Base-by-base conservation (phyloP, 1,140 invertebrate genomes). In the Leptoteleia sp. region DNA sequence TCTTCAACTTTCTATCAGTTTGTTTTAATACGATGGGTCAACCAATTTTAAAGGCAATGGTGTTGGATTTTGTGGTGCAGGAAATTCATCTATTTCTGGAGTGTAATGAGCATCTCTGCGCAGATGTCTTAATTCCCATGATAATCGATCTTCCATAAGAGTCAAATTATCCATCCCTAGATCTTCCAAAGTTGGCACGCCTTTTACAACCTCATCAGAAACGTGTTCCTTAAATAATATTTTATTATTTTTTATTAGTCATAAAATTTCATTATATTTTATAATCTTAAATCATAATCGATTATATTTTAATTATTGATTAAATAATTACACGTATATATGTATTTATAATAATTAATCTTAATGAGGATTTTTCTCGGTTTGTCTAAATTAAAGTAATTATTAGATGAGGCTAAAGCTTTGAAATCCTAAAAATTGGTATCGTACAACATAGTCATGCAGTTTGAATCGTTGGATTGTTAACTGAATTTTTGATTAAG, bases 181-280 rank as follows among this genome's bases (percentile, higher is more conserved):
- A 90, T 98, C 97, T 85, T 96, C 95, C 37, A 98, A 86, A 0
- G 94, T 96, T 12, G 95, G 96, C 17, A 96, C 82, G 11, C 91
- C 92, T 11, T 85, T 81, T 2, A 91, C 76, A 5, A 95, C 87
- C 11, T 86, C 84, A 86, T 99, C 97, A 27, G 92, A 93, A 1
- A 94, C 91, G 76, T 92, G 91, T 88, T 98, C 96, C 92, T 96
- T 86, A 12, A 84, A 80, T 13, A 37, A 37, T 37, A 7, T 15
- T 12, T 29, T 7, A 76, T 61, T 16, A 13, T 15, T 7, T 22
- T 9, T 16, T 5, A 12, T 31, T 29, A 48, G n/a, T 35, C 2
- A 16, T 9, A 37, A 47, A 35, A 35, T 38, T 35, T 22, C 5
- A 5, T 22, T n/a, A n/a, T n/a, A n/a, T n/a, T n/a, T n/a, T n/a